Evolutionary conservation across 2,797 vertebrate species (phyloP).

Genomic region (Bovichtus variegatus): DNA sequence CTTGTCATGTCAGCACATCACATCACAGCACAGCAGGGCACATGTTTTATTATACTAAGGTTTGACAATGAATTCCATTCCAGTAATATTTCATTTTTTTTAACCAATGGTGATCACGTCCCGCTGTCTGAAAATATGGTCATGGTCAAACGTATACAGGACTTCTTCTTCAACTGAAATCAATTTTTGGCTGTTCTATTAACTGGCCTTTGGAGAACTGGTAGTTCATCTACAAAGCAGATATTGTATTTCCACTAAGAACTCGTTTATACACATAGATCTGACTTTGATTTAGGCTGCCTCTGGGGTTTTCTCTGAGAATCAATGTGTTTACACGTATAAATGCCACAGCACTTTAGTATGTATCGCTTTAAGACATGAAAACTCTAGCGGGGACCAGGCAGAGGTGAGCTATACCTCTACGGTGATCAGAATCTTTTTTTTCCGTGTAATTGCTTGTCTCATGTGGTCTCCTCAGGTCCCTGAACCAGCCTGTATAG

Average conservation of each 20-base stretch:
- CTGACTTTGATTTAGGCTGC: conserved; percentile 44
- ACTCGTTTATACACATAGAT: conserved; percentile 43
- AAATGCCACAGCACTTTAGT: conserved; percentile 47
- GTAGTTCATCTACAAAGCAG: conserved; percentile 37
- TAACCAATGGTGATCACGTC: neutral
- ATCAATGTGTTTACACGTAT: conserved; percentile 57
- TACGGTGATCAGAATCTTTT: conserved; percentile 72
- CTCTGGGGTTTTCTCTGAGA: conserved; percentile 14
- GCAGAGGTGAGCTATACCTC: conserved; percentile 41
- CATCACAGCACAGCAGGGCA: neutral
- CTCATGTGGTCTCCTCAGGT: conserved; percentile 76
- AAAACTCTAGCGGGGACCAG: conserved; percentile 21
- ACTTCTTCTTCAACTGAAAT: conserved; percentile 23
- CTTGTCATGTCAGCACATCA: conserved; percentile 26
- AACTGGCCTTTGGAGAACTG: conserved; percentile 33
- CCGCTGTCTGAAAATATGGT: conserved; percentile 23
- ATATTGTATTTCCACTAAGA: conserved; percentile 53
- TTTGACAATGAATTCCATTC: neutral
- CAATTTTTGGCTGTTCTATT: conserved; percentile 34
- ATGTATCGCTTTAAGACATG: conserved; percentile 50
- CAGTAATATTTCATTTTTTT: conserved; percentile 22
- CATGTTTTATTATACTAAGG: neutral
- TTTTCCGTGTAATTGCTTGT: conserved; percentile 76
- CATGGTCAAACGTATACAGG: conserved; percentile 17
- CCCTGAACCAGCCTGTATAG: conserved; percentile 59